Conservation (phyloP, 2,797 vertebrate genomes). For the Rhinophrynus dorsalis region DNA sequence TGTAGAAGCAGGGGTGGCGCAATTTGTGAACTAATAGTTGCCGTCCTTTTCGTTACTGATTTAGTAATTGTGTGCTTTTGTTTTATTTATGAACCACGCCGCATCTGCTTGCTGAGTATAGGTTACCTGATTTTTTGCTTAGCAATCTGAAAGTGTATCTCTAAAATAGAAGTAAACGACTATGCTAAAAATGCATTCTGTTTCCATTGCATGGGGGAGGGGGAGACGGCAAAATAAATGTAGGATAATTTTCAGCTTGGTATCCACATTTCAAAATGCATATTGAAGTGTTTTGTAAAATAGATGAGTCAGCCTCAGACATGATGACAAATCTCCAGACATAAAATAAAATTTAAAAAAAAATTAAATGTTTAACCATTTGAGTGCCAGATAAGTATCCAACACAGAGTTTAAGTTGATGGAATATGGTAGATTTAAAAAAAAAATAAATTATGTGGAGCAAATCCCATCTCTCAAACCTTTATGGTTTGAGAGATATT, state of each 20-base stretch:
- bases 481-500: too few species aligned
- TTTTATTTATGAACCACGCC: conserved; percentile 61
- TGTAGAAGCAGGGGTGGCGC: background rate
- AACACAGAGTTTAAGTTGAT: too few species aligned
- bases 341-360: conserved; percentile 51
- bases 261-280: conserved; percentile 44
- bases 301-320: conserved; percentile 71
- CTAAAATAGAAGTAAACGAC: conserved; percentile 63
- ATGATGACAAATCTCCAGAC: conserved; percentile 59
- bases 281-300: conserved; percentile 65
- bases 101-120: conserved; percentile 54
- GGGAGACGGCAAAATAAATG: conserved; percentile 44
- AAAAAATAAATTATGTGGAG: too few species aligned
- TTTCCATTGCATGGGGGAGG: conserved; percentile 45
- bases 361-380: too few species aligned
- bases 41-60: conserved; percentile 1
- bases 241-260: conserved; percentile 49
- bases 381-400: too few species aligned
- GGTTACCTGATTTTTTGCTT: conserved; percentile 68
- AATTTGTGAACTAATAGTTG: background rate
- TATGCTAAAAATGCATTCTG: conserved; percentile 58
- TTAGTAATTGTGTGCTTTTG: conserved; percentile 26
- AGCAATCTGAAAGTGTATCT: conserved; percentile 73
- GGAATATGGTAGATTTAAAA: too few species aligned
- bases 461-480: too few species aligned